Conservation (phyloP, 2,888 invertebrate species). For the Patella ulyssiponensis region DNA sequence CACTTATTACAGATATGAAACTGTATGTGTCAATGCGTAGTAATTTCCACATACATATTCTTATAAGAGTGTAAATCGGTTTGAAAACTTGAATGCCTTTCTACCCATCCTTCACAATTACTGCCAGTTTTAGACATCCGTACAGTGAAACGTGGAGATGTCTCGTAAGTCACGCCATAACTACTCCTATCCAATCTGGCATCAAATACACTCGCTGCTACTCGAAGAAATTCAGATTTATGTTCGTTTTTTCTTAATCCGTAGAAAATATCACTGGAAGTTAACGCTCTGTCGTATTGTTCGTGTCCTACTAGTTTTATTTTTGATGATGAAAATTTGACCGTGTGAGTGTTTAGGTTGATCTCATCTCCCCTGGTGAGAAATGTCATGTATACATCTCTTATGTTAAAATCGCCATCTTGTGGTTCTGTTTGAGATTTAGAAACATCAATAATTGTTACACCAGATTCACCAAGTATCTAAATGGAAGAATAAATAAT, state of each 20-base stretch:
- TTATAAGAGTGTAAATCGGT: conserved; percentile 49
- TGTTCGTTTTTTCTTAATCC: conserved; percentile 23
- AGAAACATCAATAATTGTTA: conserved; percentile 45
- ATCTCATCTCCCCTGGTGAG: conserved; percentile 52
- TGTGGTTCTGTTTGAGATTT: conserved; percentile 27
- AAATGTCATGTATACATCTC: conserved; percentile 44
- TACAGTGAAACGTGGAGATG: conserved; percentile 46
- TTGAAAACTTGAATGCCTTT: conserved; percentile 45
- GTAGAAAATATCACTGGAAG: conserved; percentile 47
- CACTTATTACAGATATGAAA: neutral
- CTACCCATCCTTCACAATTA: conserved; percentile 44
- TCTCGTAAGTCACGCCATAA: conserved; percentile 45
- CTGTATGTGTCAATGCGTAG: neutral
- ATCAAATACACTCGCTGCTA: conserved; percentile 52
- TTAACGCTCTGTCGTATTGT: conserved; percentile 42
- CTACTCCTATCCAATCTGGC: conserved; percentile 37
- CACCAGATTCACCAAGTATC: conserved; percentile 52
- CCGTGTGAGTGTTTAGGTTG: conserved; percentile 35
- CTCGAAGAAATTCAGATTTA: conserved; percentile 49
- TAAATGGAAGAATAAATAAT: conserved; percentile 25
- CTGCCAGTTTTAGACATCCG: conserved; percentile 37
- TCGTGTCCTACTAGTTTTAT: conserved; percentile 47
- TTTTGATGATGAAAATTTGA: conserved; percentile 42
- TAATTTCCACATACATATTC: conserved; percentile 42
- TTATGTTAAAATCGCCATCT: conserved; percentile 37